These are phyloP conservation scores for Chrysochloris asiatica DNA, from an alignment of 2,113 vertebrate species.

Conservation along the genomic window DNA sequence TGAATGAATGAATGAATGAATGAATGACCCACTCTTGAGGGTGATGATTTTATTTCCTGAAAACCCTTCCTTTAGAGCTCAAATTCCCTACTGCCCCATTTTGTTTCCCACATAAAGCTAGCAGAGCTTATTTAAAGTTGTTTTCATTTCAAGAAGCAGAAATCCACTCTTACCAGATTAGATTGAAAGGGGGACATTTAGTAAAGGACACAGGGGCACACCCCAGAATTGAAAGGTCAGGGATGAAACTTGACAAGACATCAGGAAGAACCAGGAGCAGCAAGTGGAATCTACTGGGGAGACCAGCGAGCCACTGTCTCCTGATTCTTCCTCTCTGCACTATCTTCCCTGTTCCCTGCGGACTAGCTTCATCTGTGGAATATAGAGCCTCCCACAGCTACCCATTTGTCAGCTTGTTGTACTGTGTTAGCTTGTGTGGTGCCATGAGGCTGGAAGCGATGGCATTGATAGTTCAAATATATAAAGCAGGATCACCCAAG, in stretches of 20 bases:
- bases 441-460: no score
- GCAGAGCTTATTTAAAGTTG: not conserved
- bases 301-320: not conserved
- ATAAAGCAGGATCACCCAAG: no score
- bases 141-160: not conserved
- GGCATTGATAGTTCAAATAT: no score
- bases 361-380: not conserved
- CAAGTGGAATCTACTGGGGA: not conserved
- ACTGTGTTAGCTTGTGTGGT: no score
- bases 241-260: not conserved
- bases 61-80: not conserved
- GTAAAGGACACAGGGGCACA: not conserved
- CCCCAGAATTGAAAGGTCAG: not conserved
- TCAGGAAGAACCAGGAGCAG: not conserved
- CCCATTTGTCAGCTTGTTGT: no score
- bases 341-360: not conserved
- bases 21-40: not conserved
- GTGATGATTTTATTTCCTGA: not conserved
- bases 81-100: not conserved
- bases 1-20: not conserved
- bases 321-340: no score
- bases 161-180: not conserved
- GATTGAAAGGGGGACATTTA: not conserved
- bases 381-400: accelerated
- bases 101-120: not conserved